phyloP scores from a whole-genome alignment of 2,888 invertebrate species.

The Mythimna lalbum region DNA sequence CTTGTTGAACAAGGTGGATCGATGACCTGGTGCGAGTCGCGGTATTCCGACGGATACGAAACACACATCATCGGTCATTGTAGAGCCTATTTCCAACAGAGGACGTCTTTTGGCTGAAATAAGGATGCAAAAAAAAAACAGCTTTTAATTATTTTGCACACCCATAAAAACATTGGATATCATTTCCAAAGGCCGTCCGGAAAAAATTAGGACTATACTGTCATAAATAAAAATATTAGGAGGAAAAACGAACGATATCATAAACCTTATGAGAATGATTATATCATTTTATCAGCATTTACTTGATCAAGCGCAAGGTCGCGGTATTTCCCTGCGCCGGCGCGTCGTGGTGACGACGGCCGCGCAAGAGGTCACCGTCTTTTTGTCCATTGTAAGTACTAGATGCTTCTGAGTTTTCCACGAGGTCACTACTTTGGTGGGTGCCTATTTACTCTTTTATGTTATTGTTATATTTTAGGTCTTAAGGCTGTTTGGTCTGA shows the following conservation, averaged over 20 bases:
- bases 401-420: conserved; percentile 55
- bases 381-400: conserved; percentile 40
- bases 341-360: conserved; percentile 34
- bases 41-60: too few relatives aligned
- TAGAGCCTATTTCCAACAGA: too few relatives aligned
- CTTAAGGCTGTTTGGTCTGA: conserved; percentile 11
- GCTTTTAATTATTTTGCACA: background rate
- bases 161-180: too few relatives aligned
- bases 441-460: conserved; percentile 35
- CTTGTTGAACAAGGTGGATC: too few relatives aligned
- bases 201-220: background rate
- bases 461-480: conserved; percentile 5
- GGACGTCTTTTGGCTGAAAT: too few relatives aligned
- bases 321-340: conserved; percentile 41
- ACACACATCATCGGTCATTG: too few relatives aligned
- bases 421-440: conserved; percentile 57
- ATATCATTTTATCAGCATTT: conserved; percentile 15
- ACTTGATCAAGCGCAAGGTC: conserved; percentile 52
- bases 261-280: conserved; percentile 2
- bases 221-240: background rate
- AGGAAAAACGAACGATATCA: background rate
- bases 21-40: too few relatives aligned
- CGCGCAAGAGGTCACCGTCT: conserved; percentile 51
- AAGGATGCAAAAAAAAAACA: background rate
- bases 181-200: background rate